Base-by-base conservation (phyloP, 1,140 invertebrate species). In the Meloidogyne floridensis region DNA sequence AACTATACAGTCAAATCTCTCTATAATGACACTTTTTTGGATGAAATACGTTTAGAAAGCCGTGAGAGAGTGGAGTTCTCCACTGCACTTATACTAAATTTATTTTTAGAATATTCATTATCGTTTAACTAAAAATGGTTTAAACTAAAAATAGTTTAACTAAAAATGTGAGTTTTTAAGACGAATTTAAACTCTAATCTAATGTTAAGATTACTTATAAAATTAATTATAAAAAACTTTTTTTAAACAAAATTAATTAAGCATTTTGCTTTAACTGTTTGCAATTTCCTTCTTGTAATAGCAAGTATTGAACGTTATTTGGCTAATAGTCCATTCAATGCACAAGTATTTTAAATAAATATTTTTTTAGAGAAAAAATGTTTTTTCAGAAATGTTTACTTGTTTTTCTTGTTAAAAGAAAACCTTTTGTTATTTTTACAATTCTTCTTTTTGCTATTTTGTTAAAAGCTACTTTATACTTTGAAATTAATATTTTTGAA, bases 201-300 rank as follows among this genome's bases (percentile, higher is more conserved):
- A 32, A 32, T 2, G 32, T 32, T 32, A 20, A 32, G 32, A 32
- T 32, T 32, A 32, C 32, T 32, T 2, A 32, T 32, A 32, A 32
- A 32, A 32, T 32, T 32, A 32, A 32, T 32, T 32, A 32, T 2
- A 32, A 32, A 32, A n/a, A 32, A 32, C 20, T 20, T 10, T 15
- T 69, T 13, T 15, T 15, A 47, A 56, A 71, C 10, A 32, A 42
- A 42, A 42, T 51, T 32, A 0, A 53, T 74, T 79, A 42, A 86
- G 82, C 86, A 86, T 43, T 88, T 86, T 76, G 86, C 86, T 4
- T 43, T 86, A 72, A 86, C 87, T 11, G 85, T 87, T 7, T 86
- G 86, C 10, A 86, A 86, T 77, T 88, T 87, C 71, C 53, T 86
- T 77, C 72, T 86, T 18, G 86, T 86, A 43, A 72, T 86, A 20